Evolutionary conservation across 2,797 vertebrate genomes (phyloP).

Genomic region (Aplochiton taeniatus): DNA sequence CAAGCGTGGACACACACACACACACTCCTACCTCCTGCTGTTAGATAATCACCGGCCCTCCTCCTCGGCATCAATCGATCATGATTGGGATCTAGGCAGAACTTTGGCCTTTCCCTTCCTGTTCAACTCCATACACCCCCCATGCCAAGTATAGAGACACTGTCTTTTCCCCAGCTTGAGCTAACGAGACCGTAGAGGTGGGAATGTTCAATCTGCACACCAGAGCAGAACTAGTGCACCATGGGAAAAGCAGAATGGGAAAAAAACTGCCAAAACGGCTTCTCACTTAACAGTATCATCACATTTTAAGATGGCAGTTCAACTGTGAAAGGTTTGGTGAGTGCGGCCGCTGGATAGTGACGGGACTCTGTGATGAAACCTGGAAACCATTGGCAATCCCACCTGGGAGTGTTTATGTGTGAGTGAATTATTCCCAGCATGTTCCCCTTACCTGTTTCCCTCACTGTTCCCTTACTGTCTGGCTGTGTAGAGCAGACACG

Average conservation of each 20-base stretch:
- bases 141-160: too few species aligned
- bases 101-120: conserved; percentile 15
- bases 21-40: conserved; percentile 18
- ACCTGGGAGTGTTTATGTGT: conserved; percentile 62
- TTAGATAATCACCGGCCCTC: conserved; percentile 23
- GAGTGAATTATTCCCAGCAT: conserved; percentile 68
- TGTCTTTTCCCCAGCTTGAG: too few species aligned
- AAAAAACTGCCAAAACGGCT: too few species aligned
- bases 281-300: too few species aligned
- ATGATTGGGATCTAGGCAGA: conserved; percentile 40
- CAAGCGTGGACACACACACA: background rate
- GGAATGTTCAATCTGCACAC: too few species aligned
- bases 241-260: too few species aligned
- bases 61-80: conserved; percentile 33
- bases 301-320: too few species aligned
- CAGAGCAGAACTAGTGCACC: too few species aligned
- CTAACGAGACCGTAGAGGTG: too few species aligned
- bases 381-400: conserved; percentile 65
- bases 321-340: too few species aligned
- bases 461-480: conserved; percentile 57
- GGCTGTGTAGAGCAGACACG: conserved; percentile 26
- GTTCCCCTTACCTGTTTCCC: conserved; percentile 31
- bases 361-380: conserved; percentile 30
- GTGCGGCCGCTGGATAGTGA: too few species aligned
- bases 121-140: background rate